phyloP scores from a whole-genome alignment of 2,888 invertebrate genomes.

The Polyploca ridens region DNA sequence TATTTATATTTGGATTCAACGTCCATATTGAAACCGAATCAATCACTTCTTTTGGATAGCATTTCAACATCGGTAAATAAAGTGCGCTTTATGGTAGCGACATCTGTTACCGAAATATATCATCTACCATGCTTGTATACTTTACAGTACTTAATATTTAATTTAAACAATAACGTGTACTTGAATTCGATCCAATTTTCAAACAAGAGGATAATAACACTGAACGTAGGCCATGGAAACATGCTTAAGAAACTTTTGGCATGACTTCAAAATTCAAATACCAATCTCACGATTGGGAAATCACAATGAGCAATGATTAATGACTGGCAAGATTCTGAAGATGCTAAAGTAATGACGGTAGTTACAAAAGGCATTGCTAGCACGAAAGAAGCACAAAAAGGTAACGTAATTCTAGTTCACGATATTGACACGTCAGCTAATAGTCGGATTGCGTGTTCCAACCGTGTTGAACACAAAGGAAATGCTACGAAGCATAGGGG shows the following conservation, averaged over 20 bases:
- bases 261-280: constrained; percentile 2
- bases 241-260: constrained; percentile 4
- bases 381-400: constrained; percentile 6
- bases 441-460: constrained; percentile 64
- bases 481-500: constrained; percentile 48
- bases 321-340: constrained; percentile 10
- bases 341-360: constrained; percentile 10
- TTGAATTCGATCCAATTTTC: neutral
- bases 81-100: neutral
- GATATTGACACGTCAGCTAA: constrained; percentile 69
- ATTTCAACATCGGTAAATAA: neutral
- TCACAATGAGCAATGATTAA: constrained; percentile 13
- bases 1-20: constrained; percentile 35
- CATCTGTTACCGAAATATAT: neutral
- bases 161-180: neutral
- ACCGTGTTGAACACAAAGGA: constrained; percentile 48
- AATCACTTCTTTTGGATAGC: constrained; percentile 1
- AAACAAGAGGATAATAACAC: neutral
- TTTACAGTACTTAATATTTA: neutral
- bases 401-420: constrained; percentile 32
- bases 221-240: neutral
- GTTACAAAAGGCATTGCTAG: neutral
- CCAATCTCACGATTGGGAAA: constrained; percentile 8
- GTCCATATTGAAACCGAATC: constrained; percentile 16
- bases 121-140: neutral